Evolutionary conservation across 1,140 invertebrate genomes (phyloP), one percentile per base, ranked within the genome.

Genomic region (Drosophila bifasciata): DNA sequence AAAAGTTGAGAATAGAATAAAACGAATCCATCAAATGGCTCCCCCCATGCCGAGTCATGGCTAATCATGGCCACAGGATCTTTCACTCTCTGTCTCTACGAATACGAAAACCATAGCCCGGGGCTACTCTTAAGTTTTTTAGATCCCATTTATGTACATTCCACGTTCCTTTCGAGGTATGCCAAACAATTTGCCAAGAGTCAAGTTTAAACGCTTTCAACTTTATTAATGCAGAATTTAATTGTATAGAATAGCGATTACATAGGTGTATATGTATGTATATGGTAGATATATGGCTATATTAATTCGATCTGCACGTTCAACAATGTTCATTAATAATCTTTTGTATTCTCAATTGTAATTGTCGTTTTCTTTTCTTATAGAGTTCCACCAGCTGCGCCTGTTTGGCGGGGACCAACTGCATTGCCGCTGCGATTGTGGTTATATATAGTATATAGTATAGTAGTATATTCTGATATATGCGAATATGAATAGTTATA

Each of bases 371-470:
- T 53, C 2, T 75, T 75, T 43, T 53, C 45, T 53, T 79, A 76
- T 56, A 80, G 60, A 59, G 32, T 11, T 36, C 11, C 32, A 68
- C 11, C 50, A 17, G 40, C 23, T 3, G 46, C 21, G 50, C 50
- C n/a, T 74, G 60, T 28, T 55, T 25, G 43, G 21, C 8, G 61
- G 81, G 72, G 77, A 84, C 80, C 81, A 84, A 86, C 81, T 62
- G 72, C 59, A 16, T 73, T 56, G 63, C 69, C 43, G 21, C 41
- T 58, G 21, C 25, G 59, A 44, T 48, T 36, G 1, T 16, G 23
- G 19, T 21, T 51, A 61, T 58, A 57, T 51, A 39, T 36, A 62
- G n/a, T 51, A 49, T 19, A 23, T 41, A 53, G 15, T 32, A 43
- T 9, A 45, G 8, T 5, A 57, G 36, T 53, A 17, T 57, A 53